Conservation (phyloP, 37 sponge, comb jelly and placozoan genomes). For the Ianthella basta region DNA sequence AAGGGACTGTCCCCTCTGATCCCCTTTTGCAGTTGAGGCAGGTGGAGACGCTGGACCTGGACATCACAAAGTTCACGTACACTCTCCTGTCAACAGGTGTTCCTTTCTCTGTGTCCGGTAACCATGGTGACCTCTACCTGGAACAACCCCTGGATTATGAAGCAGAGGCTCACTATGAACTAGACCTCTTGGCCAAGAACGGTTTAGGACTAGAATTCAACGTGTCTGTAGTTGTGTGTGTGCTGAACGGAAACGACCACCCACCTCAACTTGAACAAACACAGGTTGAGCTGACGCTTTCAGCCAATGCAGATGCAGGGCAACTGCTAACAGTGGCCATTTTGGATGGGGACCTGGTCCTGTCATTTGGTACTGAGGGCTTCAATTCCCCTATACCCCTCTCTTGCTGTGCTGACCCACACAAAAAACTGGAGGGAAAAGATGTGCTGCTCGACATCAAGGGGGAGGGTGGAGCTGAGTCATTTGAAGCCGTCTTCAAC, state of each 20-base stretch:
- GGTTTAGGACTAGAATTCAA: neutral
- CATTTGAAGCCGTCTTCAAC: constrained; percentile 18
- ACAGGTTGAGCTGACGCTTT: constrained; percentile 13
- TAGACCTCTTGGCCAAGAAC: constrained; percentile 40
- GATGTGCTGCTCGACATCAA: neutral
- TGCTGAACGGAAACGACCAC: constrained; percentile 64
- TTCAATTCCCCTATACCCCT: neutral
- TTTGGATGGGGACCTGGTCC: constrained; percentile 20
- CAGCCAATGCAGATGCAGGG: constrained; percentile 25
- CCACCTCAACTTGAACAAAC: constrained; percentile 51
- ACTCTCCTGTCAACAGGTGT: neutral
- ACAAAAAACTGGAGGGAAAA: neutral
- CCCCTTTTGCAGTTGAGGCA: constrained; percentile 38
- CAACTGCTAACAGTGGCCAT: constrained; percentile 32
- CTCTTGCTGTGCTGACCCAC: neutral
- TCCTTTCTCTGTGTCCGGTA: constrained; percentile 17
- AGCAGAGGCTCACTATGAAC: neutral
- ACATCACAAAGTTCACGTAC: constrained; percentile 33
- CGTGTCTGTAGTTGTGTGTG: constrained; percentile 50
- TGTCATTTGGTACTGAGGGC: neutral
- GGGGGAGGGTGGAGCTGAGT: neutral
- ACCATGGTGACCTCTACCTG: constrained; percentile 30
- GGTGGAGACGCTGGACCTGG: neutral
- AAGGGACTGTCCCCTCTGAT: constrained; percentile 32
- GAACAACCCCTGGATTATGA: constrained; percentile 55